phyloP scores from a whole-genome alignment of 1,140 invertebrate genomes.

The Oscheius sp. region DNA sequence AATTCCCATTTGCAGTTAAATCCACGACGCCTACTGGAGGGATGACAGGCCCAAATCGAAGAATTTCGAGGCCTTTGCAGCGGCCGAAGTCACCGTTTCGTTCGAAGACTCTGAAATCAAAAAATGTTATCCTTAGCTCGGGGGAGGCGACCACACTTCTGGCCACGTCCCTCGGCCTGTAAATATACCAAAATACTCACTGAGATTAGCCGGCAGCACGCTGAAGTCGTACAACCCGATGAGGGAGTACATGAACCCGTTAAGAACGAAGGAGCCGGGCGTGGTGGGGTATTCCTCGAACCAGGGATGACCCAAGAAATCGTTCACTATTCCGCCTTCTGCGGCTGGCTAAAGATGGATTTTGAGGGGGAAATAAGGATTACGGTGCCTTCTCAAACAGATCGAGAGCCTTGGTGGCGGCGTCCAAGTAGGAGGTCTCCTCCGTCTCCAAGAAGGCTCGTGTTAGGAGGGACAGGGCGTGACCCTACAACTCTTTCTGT shows the following conservation, averaged over 20 bases:
- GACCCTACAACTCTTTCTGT: no score
- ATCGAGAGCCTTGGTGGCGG: conserved; percentile 76
- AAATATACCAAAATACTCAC: not conserved
- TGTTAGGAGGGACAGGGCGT: conserved; percentile 86
- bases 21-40: no score
- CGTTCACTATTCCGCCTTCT: conserved; percentile 75
- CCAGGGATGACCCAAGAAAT: conserved; percentile 71
- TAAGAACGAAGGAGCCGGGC: conserved; percentile 89
- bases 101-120: no score
- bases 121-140: no score
- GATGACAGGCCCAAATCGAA: conserved; percentile 64
- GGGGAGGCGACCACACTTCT: no score
- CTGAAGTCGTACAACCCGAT: conserved; percentile 87
- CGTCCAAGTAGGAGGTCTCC: conserved; percentile 74
- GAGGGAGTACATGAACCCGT: conserved; percentile 96
- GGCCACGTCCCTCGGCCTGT: no score
- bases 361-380: not conserved
- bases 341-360: conserved; percentile 41
- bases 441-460: conserved; percentile 81
- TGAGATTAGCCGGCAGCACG: no score
- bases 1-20: no score
- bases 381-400: conserved; percentile 65
- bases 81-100: not conserved
- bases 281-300: conserved; percentile 98
- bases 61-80: conserved; percentile 46